Percentiles rank a stretch among this genome's conserved stretches.
Conservation (phyloP, 2,797 vertebrate genomes). For the Scarus forsteni region DNA sequence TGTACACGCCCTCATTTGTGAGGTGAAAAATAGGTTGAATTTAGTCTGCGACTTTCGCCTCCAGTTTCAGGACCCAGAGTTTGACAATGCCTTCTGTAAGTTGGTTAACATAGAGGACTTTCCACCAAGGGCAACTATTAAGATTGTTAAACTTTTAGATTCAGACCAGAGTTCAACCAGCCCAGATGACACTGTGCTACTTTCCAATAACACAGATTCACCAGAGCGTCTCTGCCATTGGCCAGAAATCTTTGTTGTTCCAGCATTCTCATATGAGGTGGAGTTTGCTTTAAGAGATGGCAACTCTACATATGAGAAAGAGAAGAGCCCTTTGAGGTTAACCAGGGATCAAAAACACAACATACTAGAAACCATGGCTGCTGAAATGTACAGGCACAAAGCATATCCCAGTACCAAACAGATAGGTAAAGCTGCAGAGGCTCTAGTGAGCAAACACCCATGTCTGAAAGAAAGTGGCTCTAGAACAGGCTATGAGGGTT, state of each 20-base stretch:
- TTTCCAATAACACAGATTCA: too few relatives aligned
- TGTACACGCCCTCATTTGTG: constrained; percentile 22
- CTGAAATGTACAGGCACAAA: background rate
- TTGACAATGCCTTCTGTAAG: constrained; percentile 5
- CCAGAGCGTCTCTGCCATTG: too few relatives aligned
- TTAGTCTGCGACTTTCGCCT: background rate
- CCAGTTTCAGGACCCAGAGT: constrained; percentile 3
- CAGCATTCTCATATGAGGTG: too few relatives aligned
- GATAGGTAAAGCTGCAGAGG: constrained; percentile 23
- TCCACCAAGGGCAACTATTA: background rate
- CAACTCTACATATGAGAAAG: too few relatives aligned
- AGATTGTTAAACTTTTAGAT: background rate
- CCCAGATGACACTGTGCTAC: too few relatives aligned
- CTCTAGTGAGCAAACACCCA: constrained; percentile 37
- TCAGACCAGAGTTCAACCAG: background rate
- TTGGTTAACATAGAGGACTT: constrained; percentile 10
- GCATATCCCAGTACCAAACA: constrained; percentile 38
- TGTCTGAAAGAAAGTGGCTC: constrained; percentile 22
- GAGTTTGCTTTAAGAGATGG: too few relatives aligned
- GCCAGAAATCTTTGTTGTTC: too few relatives aligned
- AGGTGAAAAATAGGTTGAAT: constrained; percentile 5
- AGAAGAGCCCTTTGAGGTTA: too few relatives aligned
- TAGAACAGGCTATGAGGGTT: constrained; percentile 8
- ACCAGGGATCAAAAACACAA: too few relatives aligned
- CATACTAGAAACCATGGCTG: too few relatives aligned